These are phyloP conservation scores for Sparus aurata DNA, from an alignment of 2,797 vertebrate genomes.

Conservation along the genomic window DNA sequence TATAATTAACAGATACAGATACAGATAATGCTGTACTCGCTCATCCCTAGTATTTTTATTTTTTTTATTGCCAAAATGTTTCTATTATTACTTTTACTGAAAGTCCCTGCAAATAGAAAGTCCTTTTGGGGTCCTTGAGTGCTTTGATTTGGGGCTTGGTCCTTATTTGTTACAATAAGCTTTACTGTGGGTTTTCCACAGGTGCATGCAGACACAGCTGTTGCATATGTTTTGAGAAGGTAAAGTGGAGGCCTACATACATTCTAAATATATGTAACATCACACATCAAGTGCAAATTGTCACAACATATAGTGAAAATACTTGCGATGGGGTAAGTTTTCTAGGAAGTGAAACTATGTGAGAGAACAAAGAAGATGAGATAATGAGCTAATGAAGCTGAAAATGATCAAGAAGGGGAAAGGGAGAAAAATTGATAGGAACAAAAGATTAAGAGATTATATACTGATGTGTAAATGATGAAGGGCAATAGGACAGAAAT, in stretches of 20 bases:
- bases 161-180: no score
- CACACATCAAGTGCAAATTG: background rate
- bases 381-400: background rate
- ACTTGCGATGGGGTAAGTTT: background rate
- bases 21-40: no score
- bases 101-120: no score
- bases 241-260: no score
- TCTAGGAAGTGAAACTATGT: no score
- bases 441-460: slow-evolving; percentile 4
- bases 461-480: slow-evolving; percentile 39
- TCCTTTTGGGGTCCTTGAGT: no score
- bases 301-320: background rate
- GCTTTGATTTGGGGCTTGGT: no score
- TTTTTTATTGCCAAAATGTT: background rate
- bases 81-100: background rate
- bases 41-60: no score
- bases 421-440: background rate
- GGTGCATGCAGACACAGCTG: no score
- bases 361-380: background rate
- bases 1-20: no score
- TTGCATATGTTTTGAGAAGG: no score
- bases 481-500: slow-evolving; percentile 21
- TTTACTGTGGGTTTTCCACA: no score
- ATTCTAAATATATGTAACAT: background rate
- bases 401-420: slow-evolving; percentile 12